Evolutionary conservation across 2,113 vertebrate genomes (phyloP).

Genomic region (Sander lucioperca): DNA sequence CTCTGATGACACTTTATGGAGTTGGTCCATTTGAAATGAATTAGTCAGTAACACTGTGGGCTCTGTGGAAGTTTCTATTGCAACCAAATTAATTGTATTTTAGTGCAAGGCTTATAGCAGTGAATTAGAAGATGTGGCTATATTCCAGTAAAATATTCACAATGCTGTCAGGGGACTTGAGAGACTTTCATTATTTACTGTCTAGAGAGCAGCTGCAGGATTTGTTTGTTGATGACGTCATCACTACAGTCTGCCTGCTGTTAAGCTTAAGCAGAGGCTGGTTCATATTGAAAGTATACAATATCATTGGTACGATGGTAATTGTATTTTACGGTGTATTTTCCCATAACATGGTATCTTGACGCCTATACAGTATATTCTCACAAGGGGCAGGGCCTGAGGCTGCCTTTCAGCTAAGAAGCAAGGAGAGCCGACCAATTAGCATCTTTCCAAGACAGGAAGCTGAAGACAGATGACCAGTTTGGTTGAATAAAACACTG

Average conservation of each 20-base stretch:
- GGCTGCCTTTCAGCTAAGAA: background rate
- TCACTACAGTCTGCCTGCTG: background rate
- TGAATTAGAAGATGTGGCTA: slow-evolving; percentile 13
- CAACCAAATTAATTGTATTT: slow-evolving; percentile 26
- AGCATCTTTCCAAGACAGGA: background rate
- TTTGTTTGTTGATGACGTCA: slow-evolving; percentile 27
- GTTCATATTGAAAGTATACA: background rate
- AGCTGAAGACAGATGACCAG: background rate
- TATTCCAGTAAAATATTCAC: slow-evolving; percentile 19
- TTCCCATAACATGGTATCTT: background rate
- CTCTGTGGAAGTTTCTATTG: slow-evolving; percentile 11
- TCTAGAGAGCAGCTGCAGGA: slow-evolving; percentile 19
- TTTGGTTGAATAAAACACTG: slow-evolving; percentile 5
- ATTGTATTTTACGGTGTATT: slow-evolving; percentile 6
- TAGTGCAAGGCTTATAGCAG: background rate
- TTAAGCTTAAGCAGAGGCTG: background rate
- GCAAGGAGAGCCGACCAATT: background rate
- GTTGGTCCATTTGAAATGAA: background rate
- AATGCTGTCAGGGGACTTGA: background rate
- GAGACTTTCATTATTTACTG: slow-evolving; percentile 34
- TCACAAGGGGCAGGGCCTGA: slow-evolving; percentile 18
- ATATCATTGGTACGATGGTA: background rate
- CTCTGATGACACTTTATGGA: background rate
- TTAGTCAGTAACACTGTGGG: background rate
- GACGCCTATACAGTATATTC: background rate